These are phyloP conservation scores for Aleiodes sp. DNA, from an alignment of 1,140 invertebrate genomes.

Conservation along the genomic window DNA sequence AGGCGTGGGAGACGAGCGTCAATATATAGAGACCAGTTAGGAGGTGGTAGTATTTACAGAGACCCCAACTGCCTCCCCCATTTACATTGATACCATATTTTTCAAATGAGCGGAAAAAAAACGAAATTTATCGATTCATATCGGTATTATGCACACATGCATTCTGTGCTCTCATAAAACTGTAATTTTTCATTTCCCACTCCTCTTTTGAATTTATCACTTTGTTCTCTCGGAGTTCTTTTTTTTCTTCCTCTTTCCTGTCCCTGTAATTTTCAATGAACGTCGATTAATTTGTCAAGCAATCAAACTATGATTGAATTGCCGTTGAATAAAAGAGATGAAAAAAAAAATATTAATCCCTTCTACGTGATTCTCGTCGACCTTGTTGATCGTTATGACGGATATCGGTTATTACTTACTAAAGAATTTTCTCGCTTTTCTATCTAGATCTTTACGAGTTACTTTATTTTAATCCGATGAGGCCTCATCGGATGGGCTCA, in stretches of 20 bases:
- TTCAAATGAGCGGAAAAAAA: neutral
- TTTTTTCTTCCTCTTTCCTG: neutral
- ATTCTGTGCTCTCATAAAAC: neutral
- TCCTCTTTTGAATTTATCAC: neutral
- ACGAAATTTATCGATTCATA: neutral
- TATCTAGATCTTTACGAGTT: no score
- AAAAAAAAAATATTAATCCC: neutral
- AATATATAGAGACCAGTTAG: constrained; percentile 40
- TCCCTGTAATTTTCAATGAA: constrained; percentile 1
- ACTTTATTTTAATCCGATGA: no score
- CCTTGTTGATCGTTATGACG: neutral
- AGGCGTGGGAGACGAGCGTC: constrained; percentile 39
- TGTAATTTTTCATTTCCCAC: neutral
- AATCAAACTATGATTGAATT: constrained; percentile 15
- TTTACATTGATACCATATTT: constrained; percentile 2
- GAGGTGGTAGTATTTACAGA: no score
- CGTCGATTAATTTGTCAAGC: constrained; percentile 22
- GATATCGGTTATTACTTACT: neutral
- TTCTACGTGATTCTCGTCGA: neutral
- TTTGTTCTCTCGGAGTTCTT: neutral
- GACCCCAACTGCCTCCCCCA: neutral
- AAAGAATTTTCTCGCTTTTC: neutral
- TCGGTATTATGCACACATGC: neutral
- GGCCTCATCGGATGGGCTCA: no score
- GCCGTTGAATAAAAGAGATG: neutral